Conservation (phyloP, 2,888 invertebrate genomes). For the Hemithea aestivaria region DNA sequence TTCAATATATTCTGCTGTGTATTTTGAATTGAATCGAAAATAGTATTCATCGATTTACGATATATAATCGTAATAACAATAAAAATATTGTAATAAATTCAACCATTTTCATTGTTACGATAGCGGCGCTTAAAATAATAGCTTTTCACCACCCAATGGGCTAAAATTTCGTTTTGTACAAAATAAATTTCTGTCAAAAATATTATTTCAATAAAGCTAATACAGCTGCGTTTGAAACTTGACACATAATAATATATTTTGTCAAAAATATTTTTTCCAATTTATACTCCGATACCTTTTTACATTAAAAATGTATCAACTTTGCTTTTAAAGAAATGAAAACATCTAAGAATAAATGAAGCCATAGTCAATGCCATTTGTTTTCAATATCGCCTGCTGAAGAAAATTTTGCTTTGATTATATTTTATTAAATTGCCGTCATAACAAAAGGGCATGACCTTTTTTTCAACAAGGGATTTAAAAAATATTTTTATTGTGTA, state of each 20-base stretch:
- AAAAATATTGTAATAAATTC: too few relatives aligned
- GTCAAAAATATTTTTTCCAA: not conserved
- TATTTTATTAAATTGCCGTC: too few relatives aligned
- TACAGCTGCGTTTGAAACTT: slow-evolving; percentile 7
- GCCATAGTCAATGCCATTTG: slow-evolving; percentile 55
- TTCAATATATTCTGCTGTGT: too few relatives aligned
- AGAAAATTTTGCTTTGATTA: slow-evolving; percentile 8
- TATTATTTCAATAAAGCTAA: slow-evolving; percentile 6
- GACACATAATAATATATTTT: slow-evolving; percentile 1
- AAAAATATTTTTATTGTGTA: too few relatives aligned
- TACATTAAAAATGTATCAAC: slow-evolving; percentile 30
- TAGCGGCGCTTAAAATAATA: not conserved
- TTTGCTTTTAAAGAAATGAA: slow-evolving; percentile 17
- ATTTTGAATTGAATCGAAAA: too few relatives aligned
- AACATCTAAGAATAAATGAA: slow-evolving; percentile 30
- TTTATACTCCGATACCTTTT: not conserved
- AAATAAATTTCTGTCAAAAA: slow-evolving; percentile 3
- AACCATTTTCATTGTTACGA: not conserved
- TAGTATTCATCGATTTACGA: too few relatives aligned
- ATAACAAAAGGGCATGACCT: too few relatives aligned
- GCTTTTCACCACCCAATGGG: too few relatives aligned
- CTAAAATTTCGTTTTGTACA: too few relatives aligned
- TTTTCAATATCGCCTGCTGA: slow-evolving; percentile 16
- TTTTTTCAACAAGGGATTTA: too few relatives aligned
- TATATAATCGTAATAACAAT: too few relatives aligned